These are phyloP conservation scores for Notolepis coatsorum DNA, from an alignment of 2,797 vertebrate species.

Conservation along the genomic window DNA sequence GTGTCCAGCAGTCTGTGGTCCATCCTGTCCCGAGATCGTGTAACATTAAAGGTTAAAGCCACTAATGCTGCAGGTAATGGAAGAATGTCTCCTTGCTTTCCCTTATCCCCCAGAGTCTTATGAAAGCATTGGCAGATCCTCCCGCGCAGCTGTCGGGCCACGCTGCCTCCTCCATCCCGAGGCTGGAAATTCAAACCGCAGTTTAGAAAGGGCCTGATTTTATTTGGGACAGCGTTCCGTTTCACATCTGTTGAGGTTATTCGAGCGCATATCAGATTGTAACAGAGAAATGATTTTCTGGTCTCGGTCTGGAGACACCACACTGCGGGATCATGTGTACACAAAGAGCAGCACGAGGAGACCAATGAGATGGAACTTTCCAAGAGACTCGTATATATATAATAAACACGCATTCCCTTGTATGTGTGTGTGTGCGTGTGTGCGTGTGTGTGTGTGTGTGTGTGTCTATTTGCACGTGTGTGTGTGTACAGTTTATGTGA, in stretches of 20 bases:
- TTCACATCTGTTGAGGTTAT: conserved; percentile 17
- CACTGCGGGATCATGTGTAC: neutral
- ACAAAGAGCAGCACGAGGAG: neutral
- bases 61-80: conserved; percentile 44
- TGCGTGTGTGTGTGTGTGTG: neutral
- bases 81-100: conserved; percentile 25
- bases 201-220: conserved; percentile 49
- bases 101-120: conserved; percentile 19
- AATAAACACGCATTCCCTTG: neutral
- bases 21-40: conserved; percentile 29
- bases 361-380: neutral
- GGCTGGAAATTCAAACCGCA: conserved; percentile 39
- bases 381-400: neutral
- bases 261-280: conserved; percentile 39
- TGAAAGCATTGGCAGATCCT: conserved; percentile 26
- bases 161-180: conserved; percentile 17
- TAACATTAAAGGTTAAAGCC: conserved; percentile 37
- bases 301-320: conserved; percentile 2
- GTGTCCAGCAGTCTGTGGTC: conserved; percentile 1
- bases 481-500: too few species aligned
- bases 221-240: conserved; percentile 36
- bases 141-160: conserved; percentile 33
- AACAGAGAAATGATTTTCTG: conserved; percentile 28
- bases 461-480: too few species aligned
- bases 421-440: neutral